A percentile compares a stretch with the other conserved stretches of the same genome.
These are phyloP conservation scores for Volucella bombylans DNA, from an alignment of 2,888 invertebrate genomes.

Conservation along the genomic window DNA sequence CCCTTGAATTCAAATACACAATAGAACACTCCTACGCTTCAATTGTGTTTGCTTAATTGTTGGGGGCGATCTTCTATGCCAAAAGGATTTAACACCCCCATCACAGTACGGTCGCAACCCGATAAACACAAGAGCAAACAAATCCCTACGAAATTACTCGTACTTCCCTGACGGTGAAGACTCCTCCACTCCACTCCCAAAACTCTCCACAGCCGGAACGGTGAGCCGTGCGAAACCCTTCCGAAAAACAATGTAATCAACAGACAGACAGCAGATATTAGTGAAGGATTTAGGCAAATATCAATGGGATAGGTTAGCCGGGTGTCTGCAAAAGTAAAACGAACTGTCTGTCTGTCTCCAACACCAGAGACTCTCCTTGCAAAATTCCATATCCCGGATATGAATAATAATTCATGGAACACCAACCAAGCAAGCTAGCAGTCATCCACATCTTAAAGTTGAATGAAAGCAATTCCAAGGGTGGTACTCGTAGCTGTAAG, in stretches of 20 bases:
- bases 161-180: conserved; percentile 66
- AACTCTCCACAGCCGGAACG: conserved; percentile 2
- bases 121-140: conserved; percentile 52
- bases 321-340: conserved; percentile 55
- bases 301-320: conserved; percentile 63
- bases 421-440: not conserved
- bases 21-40: conserved; percentile 22
- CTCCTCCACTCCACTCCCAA: conserved; percentile 35
- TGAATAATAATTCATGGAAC: conserved; percentile 66
- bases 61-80: conserved; percentile 64
- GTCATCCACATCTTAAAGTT: conserved; percentile 13
- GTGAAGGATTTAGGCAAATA: conserved; percentile 67
- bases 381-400: conserved; percentile 65
- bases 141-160: conserved; percentile 71
- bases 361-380: conserved; percentile 54
- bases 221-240: not conserved
- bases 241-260: conserved; percentile 65
- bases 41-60: conserved; percentile 71
- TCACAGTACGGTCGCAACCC: not conserved
- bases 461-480: conserved; percentile 9
- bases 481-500: too few relatives aligned
- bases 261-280: conserved; percentile 73
- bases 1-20: not conserved
- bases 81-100: conserved; percentile 68
- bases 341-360: conserved; percentile 53